These are phyloP conservation scores for Callinectes sapidus DNA, from an alignment of 2,888 invertebrate genomes.

Conservation along the genomic window DNA sequence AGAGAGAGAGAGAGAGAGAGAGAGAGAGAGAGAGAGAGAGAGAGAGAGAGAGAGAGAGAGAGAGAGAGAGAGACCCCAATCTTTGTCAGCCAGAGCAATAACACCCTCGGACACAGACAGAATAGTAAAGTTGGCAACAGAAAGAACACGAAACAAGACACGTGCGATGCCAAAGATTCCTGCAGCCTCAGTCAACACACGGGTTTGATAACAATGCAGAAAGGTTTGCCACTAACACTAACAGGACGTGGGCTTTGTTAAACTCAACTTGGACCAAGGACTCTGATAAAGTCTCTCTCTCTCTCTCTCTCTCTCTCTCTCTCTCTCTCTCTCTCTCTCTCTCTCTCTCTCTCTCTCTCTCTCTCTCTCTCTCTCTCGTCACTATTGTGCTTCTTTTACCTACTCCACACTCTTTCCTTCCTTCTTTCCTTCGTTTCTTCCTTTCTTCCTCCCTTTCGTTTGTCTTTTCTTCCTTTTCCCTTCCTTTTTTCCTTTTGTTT, in stretches of 20 bases:
- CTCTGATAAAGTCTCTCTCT: neutral
- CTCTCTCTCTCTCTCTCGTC: neutral
- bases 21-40: conserved; percentile 36
- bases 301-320: neutral
- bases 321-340: neutral
- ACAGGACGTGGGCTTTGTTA: neutral
- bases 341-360: neutral
- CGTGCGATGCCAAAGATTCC: neutral
- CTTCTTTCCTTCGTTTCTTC: no score
- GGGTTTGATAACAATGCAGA: neutral
- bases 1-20: conserved; percentile 17
- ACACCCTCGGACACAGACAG: neutral
- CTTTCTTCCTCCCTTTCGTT: neutral
- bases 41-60: neutral
- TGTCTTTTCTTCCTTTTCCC: neutral
- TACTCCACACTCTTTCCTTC: no score
- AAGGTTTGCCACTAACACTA: neutral
- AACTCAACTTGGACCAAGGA: neutral
- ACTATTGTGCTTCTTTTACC: no score
- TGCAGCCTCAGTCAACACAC: neutral
- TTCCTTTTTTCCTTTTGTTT: neutral
- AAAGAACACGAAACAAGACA: no score
- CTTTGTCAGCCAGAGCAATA: neutral
- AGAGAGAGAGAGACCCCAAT: neutral
- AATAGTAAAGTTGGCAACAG: neutral